Evolutionary conservation across 2,113 vertebrate genomes (phyloP), one percentile per base, ranked within the genome.

Genomic region (Meriones unguiculatus): DNA sequence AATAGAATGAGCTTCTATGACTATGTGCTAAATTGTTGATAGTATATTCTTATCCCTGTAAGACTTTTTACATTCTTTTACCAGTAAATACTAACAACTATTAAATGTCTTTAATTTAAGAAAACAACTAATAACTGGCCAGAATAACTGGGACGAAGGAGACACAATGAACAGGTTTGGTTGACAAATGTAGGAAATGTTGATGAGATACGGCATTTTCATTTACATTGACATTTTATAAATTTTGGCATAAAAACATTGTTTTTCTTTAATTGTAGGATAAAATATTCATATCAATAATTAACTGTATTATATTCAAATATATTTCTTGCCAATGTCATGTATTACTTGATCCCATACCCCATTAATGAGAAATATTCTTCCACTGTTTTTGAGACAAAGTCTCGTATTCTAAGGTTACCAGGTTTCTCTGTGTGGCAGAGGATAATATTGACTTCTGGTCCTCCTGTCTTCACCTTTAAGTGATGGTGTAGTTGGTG

Each of bases 201-300:
- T 15, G 17, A 73, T 73, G 12, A 22, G 1, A 11, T 73, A 73
- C 28, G 22, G 46, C 50, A 82, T 94, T 84, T 95, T 73, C 46
- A 87, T 35, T 54, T 87, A 62, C 2, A 15, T 81, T 93, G 30
- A 0, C 30, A 46, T 95, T 90, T 95, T 30, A 73, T 52, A 7
- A 35, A 78, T 14, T 62, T 50, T 64, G 80, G 75, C 54, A 73
- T 67, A 32, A 75, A 73, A 69, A 75, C 6, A 91, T 20, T 72
- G 70, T 72, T 1, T 25, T 80, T 85, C 35, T 80, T 38, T 13
- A 22, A 78, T 82, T 41, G 25, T 54, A 5, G 4, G 41, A 90
- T 78, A 52, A 88, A 87, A 41, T 87, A 73, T 59, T 93, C 73
- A 57, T 95, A 77, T 87, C 89, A 90, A 73, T 84, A 92, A 90